A percentile compares a stretch with the other conserved stretches of the same genome.
Conservation (phyloP, 2,113 vertebrate species). For the Nannospalax galili region DNA sequence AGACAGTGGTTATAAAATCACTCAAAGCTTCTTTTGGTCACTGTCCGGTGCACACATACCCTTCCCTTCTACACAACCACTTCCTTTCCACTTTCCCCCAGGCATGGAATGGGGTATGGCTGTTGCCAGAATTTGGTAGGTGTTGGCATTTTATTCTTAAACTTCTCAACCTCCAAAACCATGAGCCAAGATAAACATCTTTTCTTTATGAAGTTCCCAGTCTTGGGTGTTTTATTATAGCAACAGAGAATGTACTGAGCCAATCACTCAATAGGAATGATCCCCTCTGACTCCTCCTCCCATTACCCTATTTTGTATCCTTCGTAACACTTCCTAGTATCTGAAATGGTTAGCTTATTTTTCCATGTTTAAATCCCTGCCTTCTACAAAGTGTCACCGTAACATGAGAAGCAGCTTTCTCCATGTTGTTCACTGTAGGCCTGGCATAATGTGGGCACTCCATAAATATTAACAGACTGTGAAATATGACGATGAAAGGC, state of each 20-base stretch:
- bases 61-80: not conserved
- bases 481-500: not conserved
- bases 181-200: not conserved
- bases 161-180: not conserved
- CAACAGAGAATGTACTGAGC: not conserved
- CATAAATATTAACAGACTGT: not conserved
- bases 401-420: not conserved
- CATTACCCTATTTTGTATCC: not conserved
- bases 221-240: not conserved
- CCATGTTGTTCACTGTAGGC: not conserved
- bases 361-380: not conserved
- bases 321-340: accelerated
- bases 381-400: not conserved
- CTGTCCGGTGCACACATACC: not conserved
- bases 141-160: not conserved
- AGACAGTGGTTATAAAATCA: not conserved
- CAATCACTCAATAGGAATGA: not conserved
- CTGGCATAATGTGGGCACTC: not conserved
- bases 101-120: too few species aligned
- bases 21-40: not conserved
- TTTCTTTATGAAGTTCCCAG: not conserved
- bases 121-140: not conserved
- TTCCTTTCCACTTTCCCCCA: too few species aligned
- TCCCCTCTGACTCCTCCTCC: not conserved
- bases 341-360: not conserved